A percentile compares a stretch with the other conserved stretches of the same genome.
These are phyloP conservation scores for Yponomeuta sedellus DNA, from an alignment of 2,888 invertebrate species.

Conservation along the genomic window DNA sequence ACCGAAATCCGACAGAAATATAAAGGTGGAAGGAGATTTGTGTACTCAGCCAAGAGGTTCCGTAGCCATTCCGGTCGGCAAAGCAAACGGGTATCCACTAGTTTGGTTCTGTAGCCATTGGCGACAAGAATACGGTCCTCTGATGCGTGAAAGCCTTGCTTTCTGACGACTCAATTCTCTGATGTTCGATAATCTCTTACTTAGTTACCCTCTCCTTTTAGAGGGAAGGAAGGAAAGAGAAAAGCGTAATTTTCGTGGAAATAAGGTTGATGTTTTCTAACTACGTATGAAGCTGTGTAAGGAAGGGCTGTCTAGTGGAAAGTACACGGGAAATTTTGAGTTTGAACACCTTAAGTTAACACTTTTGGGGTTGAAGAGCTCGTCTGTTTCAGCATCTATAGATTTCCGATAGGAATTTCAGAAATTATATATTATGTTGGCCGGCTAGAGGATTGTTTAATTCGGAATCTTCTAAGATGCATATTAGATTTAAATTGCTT, in stretches of 20 bases:
- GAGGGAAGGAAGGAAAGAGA: neutral
- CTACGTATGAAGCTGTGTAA: neutral
- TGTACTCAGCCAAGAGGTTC: conserved; percentile 51
- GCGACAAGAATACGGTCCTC: conserved; percentile 30
- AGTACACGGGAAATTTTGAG: conserved; percentile 12
- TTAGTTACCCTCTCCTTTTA: neutral
- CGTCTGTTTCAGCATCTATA: neutral
- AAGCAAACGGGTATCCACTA: conserved; percentile 45
- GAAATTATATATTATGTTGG: neutral
- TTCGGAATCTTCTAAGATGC: neutral
- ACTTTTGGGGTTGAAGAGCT: conserved; percentile 10
- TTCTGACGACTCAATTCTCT: neutral
- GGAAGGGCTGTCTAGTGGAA: conserved; percentile 7
- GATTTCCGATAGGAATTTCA: neutral
- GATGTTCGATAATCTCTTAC: neutral
- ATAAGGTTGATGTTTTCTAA: neutral
- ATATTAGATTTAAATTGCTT: neutral
- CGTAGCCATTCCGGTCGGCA: conserved; percentile 36
- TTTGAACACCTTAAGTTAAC: conserved; percentile 3
- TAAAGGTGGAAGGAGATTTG: conserved; percentile 28
- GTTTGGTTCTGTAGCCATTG: conserved; percentile 35
- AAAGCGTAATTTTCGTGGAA: neutral
- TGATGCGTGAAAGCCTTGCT: conserved; percentile 41
- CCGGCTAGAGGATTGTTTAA: neutral
- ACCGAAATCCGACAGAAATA: conserved; percentile 32